Evolutionary conservation across 2,113 vertebrate species (phyloP).

Genomic region (Naja naja): DNA sequence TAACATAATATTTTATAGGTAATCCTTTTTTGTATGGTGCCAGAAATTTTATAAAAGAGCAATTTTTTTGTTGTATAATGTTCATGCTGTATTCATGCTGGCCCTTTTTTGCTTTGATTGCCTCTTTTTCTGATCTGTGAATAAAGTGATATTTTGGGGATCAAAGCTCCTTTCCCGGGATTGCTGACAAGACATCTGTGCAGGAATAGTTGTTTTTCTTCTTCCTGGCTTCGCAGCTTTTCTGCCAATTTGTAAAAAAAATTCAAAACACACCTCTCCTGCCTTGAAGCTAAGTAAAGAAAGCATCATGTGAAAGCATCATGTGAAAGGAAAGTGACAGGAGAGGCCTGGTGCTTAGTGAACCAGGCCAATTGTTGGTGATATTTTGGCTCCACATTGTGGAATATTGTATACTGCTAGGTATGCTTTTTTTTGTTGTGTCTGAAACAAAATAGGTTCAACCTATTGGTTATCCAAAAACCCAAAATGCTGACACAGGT

Average conservation of each 20-base stretch:
- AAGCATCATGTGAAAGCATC: background rate
- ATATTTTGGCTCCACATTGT: background rate
- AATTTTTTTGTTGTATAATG: background rate
- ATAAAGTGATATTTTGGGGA: background rate
- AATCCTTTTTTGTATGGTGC: background rate
- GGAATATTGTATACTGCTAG: background rate
- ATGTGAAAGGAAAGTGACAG: background rate
- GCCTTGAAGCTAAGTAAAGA: background rate
- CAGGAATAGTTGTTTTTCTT: background rate
- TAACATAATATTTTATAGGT: background rate
- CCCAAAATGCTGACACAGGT: too few relatives aligned
- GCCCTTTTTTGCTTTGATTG: background rate
- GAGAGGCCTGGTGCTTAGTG: background rate
- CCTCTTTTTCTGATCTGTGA: background rate
- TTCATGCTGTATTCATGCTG: background rate
- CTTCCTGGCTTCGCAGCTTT: background rate
- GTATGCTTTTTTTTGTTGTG: background rate
- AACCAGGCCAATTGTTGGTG: background rate
- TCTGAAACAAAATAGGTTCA: background rate
- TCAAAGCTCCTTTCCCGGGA: background rate
- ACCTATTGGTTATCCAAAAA: too few relatives aligned
- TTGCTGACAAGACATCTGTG: background rate
- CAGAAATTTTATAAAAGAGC: background rate
- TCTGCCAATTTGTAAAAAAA: background rate
- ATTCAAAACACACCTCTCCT: background rate